Evolutionary conservation across 2,888 invertebrate genomes (phyloP).

Genomic region (Cataglyphis albicans): DNA sequence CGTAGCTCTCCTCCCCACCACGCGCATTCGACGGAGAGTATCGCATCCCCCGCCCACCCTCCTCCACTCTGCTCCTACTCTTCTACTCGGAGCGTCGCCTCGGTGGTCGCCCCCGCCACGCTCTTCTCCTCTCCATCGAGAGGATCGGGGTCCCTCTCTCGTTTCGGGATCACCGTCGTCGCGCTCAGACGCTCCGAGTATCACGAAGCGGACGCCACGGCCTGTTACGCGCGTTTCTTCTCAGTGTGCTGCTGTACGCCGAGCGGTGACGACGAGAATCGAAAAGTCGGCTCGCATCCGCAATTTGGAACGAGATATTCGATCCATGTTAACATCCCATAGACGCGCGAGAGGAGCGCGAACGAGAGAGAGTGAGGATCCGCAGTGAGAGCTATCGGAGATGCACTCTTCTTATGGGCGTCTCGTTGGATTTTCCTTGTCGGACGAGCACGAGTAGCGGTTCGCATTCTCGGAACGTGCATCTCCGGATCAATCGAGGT

Average conservation of each 20-base stretch:
- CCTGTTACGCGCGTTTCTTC: not conserved
- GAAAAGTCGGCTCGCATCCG: not conserved
- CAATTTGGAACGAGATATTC: not conserved
- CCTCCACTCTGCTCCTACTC: conserved; percentile 29
- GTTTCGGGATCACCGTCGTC: conserved; percentile 34
- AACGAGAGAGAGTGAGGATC: not conserved
- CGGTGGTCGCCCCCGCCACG: conserved; percentile 2
- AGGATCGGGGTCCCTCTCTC: conserved; percentile 46
- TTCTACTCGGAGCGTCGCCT: not conserved
- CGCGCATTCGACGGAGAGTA: conserved; percentile 10
- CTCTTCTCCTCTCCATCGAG: not conserved
- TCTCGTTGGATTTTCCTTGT: not conserved
- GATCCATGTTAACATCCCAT: not conserved
- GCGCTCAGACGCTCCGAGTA: conserved; percentile 39
- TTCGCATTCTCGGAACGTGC: not conserved
- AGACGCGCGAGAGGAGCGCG: not conserved
- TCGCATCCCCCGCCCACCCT: conserved; percentile 49
- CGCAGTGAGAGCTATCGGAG: not conserved
- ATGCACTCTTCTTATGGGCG: conserved; percentile 6
- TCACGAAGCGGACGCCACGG: conserved; percentile 9
- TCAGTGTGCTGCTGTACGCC: conserved; percentile 32
- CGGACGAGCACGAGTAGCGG: not conserved
- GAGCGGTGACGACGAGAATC: conserved; percentile 35
- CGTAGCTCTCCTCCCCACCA: conserved; percentile 1
- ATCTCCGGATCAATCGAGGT: not conserved